phyloP scores from a whole-genome alignment of 2,888 invertebrate genomes.

The Adela reaumurella region DNA sequence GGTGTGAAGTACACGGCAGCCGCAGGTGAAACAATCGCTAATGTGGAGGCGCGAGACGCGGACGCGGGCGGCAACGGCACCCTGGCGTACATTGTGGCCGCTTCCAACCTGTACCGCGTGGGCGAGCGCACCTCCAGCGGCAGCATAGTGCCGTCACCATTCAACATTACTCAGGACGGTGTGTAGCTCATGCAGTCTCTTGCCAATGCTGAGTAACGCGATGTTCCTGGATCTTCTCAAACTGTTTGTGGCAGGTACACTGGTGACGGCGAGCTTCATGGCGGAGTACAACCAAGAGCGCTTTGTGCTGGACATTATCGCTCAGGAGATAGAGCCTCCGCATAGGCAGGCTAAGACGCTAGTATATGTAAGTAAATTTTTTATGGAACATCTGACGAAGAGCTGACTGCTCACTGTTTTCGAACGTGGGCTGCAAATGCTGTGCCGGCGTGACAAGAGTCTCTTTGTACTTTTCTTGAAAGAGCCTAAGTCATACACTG shows the following conservation, averaged over 20 bases:
- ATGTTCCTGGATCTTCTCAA: too few species aligned
- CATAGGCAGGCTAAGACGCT: constrained; percentile 71
- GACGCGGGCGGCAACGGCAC: constrained; percentile 83
- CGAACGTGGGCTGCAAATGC: too few species aligned
- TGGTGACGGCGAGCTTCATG: constrained; percentile 77
- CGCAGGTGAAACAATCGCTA: constrained; percentile 69
- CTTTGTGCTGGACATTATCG: constrained; percentile 79
- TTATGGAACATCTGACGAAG: too few species aligned
- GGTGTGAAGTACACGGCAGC: constrained; percentile 76
- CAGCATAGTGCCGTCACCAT: constrained; percentile 85
- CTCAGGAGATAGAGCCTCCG: constrained; percentile 76
- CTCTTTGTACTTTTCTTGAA: too few species aligned
- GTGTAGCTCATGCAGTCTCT: too few species aligned
- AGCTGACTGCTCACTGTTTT: too few species aligned
- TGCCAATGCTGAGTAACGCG: too few species aligned
- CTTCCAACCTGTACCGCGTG: constrained; percentile 77
- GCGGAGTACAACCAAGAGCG: constrained; percentile 87
- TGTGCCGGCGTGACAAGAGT: too few species aligned
- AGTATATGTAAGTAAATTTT: constrained; percentile 65
- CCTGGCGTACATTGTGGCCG: constrained; percentile 75
- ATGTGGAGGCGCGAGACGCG: constrained; percentile 76
- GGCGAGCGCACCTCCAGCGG: constrained; percentile 74
- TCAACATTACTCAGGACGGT: constrained; percentile 72
- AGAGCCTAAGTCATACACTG: too few species aligned
- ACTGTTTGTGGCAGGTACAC: constrained; percentile 40